Percentiles rank a stretch among this genome's conserved stretches.
Conservation (phyloP, 2,113 vertebrate genomes). For the Dasyornis broadbenti region DNA sequence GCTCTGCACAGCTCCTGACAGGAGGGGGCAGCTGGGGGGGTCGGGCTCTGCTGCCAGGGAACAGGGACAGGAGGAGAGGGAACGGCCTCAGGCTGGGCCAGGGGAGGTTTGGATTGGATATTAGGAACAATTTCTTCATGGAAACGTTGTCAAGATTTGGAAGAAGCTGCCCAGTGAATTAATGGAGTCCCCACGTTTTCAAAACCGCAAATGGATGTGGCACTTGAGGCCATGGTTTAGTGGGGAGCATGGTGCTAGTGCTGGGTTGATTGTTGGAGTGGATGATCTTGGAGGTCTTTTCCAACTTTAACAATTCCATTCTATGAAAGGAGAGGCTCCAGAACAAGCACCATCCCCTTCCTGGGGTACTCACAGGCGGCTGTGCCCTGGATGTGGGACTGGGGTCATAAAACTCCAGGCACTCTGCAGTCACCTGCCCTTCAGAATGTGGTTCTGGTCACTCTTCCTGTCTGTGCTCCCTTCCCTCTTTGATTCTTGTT, state of each 20-base stretch:
- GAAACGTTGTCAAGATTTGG: neutral
- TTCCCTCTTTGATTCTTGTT: neutral
- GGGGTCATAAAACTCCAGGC: neutral
- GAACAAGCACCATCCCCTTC: neutral
- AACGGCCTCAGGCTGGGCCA: neutral
- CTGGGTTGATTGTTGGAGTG: neutral
- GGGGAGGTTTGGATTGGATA: neutral
- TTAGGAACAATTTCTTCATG: neutral
- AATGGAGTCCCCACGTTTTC: neutral
- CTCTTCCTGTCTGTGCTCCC: neutral
- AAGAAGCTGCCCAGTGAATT: neutral
- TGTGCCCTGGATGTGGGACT: neutral
- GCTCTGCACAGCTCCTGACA: neutral
- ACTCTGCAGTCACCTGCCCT: neutral
- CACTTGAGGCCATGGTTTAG: neutral
- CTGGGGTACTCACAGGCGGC: neutral
- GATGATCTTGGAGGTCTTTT: neutral
- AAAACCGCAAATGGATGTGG: neutral
- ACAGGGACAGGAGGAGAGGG: neutral
- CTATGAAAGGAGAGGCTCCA: neutral
- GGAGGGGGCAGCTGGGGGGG: neutral
- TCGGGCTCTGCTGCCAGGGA: neutral
- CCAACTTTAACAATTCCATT: neutral
- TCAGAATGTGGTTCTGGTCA: accelerated
- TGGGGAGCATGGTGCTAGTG: neutral